These are phyloP conservation scores for Eunapius fragilis DNA, from an alignment of 37 sponge, comb jelly and placozoan species.

Conservation along the genomic window DNA sequence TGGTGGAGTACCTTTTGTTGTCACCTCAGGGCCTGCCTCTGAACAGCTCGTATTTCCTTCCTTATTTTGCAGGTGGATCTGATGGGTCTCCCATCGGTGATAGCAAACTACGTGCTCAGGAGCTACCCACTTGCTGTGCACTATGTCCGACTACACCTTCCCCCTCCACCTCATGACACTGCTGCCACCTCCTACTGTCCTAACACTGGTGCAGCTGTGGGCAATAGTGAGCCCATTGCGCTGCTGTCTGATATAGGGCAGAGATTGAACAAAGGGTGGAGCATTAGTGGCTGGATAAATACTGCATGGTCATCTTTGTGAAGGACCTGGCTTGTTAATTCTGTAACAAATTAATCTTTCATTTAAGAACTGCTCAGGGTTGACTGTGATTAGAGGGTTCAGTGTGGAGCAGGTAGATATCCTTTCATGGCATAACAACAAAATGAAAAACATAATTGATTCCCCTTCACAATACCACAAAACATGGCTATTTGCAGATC, in stretches of 20 bases:
- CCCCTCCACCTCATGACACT: background rate
- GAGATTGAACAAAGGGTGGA: background rate
- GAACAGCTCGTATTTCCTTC: too few relatives aligned
- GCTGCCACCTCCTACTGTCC: background rate
- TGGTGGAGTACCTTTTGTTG: background rate
- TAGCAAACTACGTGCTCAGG: conserved; percentile 24
- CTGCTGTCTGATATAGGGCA: background rate
- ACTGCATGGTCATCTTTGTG: too few relatives aligned
- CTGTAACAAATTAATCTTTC: too few relatives aligned
- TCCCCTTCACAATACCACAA: too few relatives aligned
- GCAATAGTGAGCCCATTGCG: background rate
- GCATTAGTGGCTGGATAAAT: background rate
- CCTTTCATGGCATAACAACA: too few relatives aligned
- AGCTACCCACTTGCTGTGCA: conserved; percentile 13
- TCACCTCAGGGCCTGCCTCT: too few relatives aligned
- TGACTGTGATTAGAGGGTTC: too few relatives aligned
- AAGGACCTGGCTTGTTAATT: too few relatives aligned
- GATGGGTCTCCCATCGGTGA: conserved; percentile 16
- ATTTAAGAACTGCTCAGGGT: too few relatives aligned
- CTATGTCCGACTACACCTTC: conserved; percentile 5
- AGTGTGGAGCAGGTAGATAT: too few relatives aligned
- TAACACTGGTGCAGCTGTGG: background rate
- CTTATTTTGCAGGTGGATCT: conserved; percentile 23
- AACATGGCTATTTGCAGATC: too few relatives aligned
- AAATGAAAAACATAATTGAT: too few relatives aligned